Base-by-base conservation (phyloP, 2,113 vertebrate species). In the Microtus richardsoni region DNA sequence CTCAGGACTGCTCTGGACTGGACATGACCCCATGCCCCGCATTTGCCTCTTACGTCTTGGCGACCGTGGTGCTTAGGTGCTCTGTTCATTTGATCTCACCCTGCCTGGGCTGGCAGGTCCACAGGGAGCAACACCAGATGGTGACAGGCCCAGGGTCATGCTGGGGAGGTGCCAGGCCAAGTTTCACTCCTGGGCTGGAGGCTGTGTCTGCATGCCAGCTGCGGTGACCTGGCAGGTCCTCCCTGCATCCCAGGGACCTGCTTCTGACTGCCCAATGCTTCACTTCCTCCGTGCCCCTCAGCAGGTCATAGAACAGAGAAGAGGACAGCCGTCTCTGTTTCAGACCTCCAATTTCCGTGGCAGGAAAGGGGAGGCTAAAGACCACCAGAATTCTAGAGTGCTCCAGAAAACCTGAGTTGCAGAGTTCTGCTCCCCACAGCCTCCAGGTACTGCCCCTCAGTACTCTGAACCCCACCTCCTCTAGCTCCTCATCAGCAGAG, bases 141-240 rank as follows among this genome's bases (percentile, higher is more conserved):
- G 96, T 91, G 87, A 89, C 89, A 78, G 89, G 68, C 89, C 83
- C 79, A 19, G 93, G 95, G 93, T 88, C 89, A 78, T 0, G 78
- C 71, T 44, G 36, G 91, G 73, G 44, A 93, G 28, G 30, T 12
- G 7, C 7, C 17, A 74, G n/a, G 75, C 70, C 47, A 44, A 24
- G 89, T 80, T 75, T 84, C 58, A 30, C 71, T 41, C 70, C 70
- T 0, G 1, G 77, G 28, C 68, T 77, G 64, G 88, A 10, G 54
- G 94, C 17, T 2, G 5, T 1, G 3, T 77, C n/a, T 21, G 47
- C 83, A 0, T 1, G 24, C 60, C n/a, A 22, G 26, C 83, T 89
- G 62, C 2, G 84, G 26, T 33, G 22, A 71, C 75, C 86, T 30
- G 54, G 92, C n/a, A 70, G 26, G 54, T 5, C 30, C 17, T 7